Base-by-base conservation (phyloP, 2,113 vertebrate species). In the Proterorhinus semilunaris region DNA sequence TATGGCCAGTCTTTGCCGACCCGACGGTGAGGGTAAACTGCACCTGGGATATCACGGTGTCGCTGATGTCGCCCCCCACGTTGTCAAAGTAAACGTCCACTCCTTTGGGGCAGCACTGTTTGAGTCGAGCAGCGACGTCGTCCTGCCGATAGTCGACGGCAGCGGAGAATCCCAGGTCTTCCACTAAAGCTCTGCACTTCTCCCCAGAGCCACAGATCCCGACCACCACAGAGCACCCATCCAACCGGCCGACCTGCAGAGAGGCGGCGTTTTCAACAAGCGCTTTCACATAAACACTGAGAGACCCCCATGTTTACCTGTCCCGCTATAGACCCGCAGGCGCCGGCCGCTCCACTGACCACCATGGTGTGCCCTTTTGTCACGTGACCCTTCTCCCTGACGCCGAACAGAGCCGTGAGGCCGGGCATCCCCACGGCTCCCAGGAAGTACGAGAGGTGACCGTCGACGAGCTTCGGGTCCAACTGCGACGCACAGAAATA, bases 61-160 rank as follows among this genome's bases (percentile, higher is more conserved):
- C 93, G 12, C 96, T 99, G 88, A 96, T 93, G 69, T 92, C 84
- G 66, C 98, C 98, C 8, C 97, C 98, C 57, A 99, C 96, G 11
- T 98, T 99, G 83, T 99, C 98, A 79, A 99, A 99, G 86, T 99
- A 99, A 74, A 97, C 81, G 74, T 99, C 95, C 54, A 99, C 91
- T 55, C 96, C 96, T 1, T 71, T 76, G 0, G 96, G 95, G 78
- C 97, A 99, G 62, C 87, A 79, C 53, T 94, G 87, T 65, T 12
- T 89, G 6, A 99, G 94, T 52, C 84, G 90, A 6, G 90, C 70
- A 2, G 87, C 75, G 7, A 98, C 83, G 10, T 94, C 88, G 1
- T 72, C 93, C 15, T 83, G 80, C 65, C 93, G 95, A 86, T 99
- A 99, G 91, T 98, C 96, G 72, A 99, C 79, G 50, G 95, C 96